Conservation (phyloP, 2,797 vertebrate species). For the Botia almorhae region DNA sequence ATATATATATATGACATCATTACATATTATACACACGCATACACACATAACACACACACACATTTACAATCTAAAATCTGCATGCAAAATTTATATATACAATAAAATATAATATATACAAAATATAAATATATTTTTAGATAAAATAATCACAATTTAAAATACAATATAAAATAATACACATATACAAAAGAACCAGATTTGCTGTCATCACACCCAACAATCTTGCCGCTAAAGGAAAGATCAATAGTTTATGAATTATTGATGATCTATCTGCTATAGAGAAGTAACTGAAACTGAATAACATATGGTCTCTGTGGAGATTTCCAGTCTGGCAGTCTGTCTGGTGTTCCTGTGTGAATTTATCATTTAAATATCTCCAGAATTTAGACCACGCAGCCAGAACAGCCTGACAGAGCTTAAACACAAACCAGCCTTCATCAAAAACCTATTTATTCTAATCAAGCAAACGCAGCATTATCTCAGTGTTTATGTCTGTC, state of each 20-base stretch:
- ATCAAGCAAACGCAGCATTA: slow-evolving; percentile 68
- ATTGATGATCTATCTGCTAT: slow-evolving; percentile 13
- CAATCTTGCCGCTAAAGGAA: neutral
- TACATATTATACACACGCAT: too few relatives aligned
- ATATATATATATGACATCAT: too few relatives aligned
- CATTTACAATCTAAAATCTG: too few relatives aligned
- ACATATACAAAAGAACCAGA: neutral
- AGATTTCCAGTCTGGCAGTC: slow-evolving; percentile 45
- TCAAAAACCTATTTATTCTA: slow-evolving; percentile 78
- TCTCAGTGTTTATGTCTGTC: slow-evolving; percentile 63
- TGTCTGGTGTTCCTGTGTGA: slow-evolving; percentile 53
- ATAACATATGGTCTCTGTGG: slow-evolving; percentile 32
- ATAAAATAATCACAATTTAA: too few relatives aligned
- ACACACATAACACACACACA: too few relatives aligned
- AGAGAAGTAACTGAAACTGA: slow-evolving; percentile 34
- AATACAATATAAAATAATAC: too few relatives aligned
- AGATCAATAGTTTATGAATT: neutral
- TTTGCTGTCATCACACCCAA: neutral
- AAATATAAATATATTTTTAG: too few relatives aligned
- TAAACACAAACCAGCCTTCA: slow-evolving; percentile 61
- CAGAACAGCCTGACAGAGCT: slow-evolving; percentile 62
- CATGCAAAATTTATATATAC: too few relatives aligned
- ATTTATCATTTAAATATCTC: slow-evolving; percentile 64
- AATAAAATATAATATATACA: too few relatives aligned
- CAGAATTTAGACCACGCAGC: slow-evolving; percentile 59